A percentile compares a stretch with the other conserved stretches of the same genome.
These are phyloP conservation scores for Saturnia pavonia DNA, from an alignment of 2,888 invertebrate species.

Conservation along the genomic window DNA sequence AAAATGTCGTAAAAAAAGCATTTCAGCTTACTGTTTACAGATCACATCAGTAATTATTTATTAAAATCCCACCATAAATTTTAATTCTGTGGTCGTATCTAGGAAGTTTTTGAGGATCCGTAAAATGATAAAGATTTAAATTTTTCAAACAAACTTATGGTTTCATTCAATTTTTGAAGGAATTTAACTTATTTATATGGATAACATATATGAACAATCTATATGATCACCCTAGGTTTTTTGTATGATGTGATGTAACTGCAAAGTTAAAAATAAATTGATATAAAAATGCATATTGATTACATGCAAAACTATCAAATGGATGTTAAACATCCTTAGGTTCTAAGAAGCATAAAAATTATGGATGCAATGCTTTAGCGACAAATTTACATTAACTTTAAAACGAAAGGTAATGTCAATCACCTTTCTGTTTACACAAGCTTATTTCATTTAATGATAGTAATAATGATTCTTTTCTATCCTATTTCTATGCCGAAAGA, in stretches of 20 bases:
- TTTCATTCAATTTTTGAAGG: not conserved
- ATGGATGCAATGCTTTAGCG: too few relatives aligned
- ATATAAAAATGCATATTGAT: not conserved
- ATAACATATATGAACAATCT: too few relatives aligned
- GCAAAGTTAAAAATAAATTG: too few relatives aligned
- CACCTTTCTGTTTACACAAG: too few relatives aligned
- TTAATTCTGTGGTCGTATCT: slow-evolving; percentile 31
- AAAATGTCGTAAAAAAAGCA: slow-evolving; percentile 62
- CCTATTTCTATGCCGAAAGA: too few relatives aligned
- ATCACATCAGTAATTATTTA: slow-evolving; percentile 68
- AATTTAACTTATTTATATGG: too few relatives aligned
- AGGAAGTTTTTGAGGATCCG: slow-evolving; percentile 9
- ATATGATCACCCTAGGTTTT: too few relatives aligned
- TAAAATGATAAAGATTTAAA: not conserved
- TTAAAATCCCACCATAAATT: slow-evolving; percentile 74
- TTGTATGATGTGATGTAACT: too few relatives aligned
- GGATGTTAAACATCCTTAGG: not conserved
- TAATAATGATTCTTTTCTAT: too few relatives aligned
- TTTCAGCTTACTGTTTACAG: slow-evolving; percentile 73
- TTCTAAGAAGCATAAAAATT: not conserved
- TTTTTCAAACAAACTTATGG: not conserved
- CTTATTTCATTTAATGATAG: too few relatives aligned
- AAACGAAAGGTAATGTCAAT: too few relatives aligned
- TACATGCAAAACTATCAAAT: not conserved
- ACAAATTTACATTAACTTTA: too few relatives aligned